These are phyloP conservation scores for Lysandra bellargus DNA, from an alignment of 2,888 invertebrate species.

Conservation along the genomic window DNA sequence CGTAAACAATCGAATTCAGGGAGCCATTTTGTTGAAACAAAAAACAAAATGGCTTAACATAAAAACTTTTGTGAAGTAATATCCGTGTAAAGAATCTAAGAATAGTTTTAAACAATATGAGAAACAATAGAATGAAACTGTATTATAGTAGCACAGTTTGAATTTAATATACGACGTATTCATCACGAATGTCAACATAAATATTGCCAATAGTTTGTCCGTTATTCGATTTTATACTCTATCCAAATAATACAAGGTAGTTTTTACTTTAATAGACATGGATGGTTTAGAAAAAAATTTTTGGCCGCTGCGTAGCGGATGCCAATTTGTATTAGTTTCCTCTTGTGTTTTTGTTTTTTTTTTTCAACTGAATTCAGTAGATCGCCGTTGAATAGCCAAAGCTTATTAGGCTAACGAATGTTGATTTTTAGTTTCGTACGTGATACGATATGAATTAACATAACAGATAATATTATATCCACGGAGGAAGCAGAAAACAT, in stretches of 20 bases:
- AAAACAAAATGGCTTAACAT: neutral
- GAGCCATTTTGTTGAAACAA: neutral
- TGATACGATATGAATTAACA: neutral
- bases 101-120: neutral
- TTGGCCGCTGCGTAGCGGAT: slow-evolving; percentile 13
- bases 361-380: neutral
- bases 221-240: neutral
- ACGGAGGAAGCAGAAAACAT: neutral
- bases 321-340: slow-evolving; percentile 30
- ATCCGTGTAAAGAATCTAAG: slow-evolving; percentile 7
- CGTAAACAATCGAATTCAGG: slow-evolving; percentile 19
- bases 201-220: neutral
- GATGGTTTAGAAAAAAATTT: slow-evolving; percentile 1
- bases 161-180: slow-evolving; percentile 4
- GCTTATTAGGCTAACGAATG: slow-evolving; percentile 15
- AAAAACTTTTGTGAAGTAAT: neutral
- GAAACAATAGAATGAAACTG: slow-evolving; percentile 18
- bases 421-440: neutral
- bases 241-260: neutral
- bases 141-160: slow-evolving; percentile 26
- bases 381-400: slow-evolving; percentile 2
- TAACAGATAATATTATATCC: neutral
- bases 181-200: slow-evolving; percentile 25
- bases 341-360: slow-evolving; percentile 12
- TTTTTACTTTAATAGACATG: neutral